Percentiles rank a stretch among this genome's conserved stretches.
Conservation (phyloP, 2,797 vertebrate genomes). For the Dicrostonyx torquatus region DNA sequence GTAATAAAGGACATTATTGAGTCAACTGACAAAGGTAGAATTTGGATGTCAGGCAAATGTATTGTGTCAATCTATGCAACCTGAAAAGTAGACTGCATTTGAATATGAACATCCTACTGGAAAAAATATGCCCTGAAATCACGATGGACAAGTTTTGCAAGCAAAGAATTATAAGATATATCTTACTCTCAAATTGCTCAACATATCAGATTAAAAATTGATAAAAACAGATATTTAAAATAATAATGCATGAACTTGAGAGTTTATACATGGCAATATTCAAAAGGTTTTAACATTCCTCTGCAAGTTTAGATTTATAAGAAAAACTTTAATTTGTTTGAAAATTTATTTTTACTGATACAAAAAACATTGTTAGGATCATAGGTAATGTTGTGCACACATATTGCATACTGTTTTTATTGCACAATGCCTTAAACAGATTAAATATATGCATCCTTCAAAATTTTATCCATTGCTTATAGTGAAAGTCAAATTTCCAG, state of each 20-base stretch:
- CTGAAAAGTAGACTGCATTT: background rate
- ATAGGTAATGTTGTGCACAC: background rate
- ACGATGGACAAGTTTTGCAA: background rate
- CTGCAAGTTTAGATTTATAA: background rate
- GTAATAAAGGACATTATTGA: background rate
- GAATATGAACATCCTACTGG: background rate
- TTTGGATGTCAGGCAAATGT: background rate
- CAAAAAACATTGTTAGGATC: background rate
- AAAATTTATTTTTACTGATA: background rate
- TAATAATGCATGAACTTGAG: background rate
- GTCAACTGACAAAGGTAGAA: conserved; percentile 14
- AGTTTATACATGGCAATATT: background rate
- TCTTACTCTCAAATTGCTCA: background rate
- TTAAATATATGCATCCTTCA: background rate
- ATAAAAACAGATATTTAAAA: background rate
- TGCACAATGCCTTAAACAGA: background rate
- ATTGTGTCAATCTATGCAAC: background rate
- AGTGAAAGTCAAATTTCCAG: background rate
- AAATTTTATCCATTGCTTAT: background rate
- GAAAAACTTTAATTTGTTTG: background rate
- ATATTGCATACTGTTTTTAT: too few relatives aligned
- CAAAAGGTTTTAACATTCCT: background rate
- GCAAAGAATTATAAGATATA: background rate
- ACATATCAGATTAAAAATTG: conserved; percentile 27
- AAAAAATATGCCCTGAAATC: background rate